Evolutionary conservation across 2,888 invertebrate genomes (phyloP), one percentile per base, ranked within the genome.

Genomic region (Tholera decimalis): DNA sequence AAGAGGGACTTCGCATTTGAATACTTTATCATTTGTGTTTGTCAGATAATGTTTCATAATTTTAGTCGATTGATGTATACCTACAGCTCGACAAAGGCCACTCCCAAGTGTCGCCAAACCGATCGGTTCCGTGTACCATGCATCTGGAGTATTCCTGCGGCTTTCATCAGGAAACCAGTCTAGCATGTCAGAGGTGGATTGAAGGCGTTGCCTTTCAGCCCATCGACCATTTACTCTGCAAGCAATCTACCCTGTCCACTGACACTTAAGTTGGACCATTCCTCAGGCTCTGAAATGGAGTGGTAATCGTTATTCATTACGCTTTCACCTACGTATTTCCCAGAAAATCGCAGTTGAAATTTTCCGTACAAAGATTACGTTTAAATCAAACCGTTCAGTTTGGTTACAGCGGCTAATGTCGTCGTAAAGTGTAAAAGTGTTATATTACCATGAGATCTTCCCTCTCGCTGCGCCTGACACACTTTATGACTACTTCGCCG

Each of bases 401-500:
- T 60, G 53, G 71, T 66, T 53, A 59, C 30, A 56, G 56, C 37
- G 22, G 51, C 55, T 64, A 66, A 77, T 77, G 33, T 15, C 24
- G 24, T 62, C 77, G 46, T 77, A 77, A 77, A 77, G 70, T 67
- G 33, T 59, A 62, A 62, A 72, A 73, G 60, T 73, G 73, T 59
- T 69, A 39, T 66, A 64, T 70, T 66, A 73, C 55, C 60, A 62
- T 64, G 56, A 66, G 73, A 67, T 64, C 73, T 61, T 67, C 44
- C 60, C 70, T 73, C 65, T 59, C 74, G 53, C 68, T 68, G 70
- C 56, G 64, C 56, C 33, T 69, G 79, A 71, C 77, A 68, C 70
- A 73, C 69, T 82, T 79, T 80, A 82, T 65, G 73, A 68, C 57
- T 60, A 82, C 71, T 77, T 71, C 51, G 50, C 54, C 61, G 50